Base-by-base conservation (phyloP, 2,797 vertebrate genomes). In the Miopithecus talapoin region DNA sequence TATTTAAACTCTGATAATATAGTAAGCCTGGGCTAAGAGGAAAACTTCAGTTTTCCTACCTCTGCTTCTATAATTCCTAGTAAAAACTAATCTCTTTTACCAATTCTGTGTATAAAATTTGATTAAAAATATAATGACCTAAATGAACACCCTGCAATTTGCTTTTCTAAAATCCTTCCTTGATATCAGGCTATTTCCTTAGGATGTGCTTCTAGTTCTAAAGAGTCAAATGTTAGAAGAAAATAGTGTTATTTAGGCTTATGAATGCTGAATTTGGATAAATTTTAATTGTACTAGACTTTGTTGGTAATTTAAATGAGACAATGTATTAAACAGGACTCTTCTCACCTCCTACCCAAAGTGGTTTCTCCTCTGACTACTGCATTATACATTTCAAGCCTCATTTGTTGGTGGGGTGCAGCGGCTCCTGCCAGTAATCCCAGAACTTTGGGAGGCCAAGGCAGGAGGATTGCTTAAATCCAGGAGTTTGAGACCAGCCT, bases 181-280 rank as follows among this genome's bases (percentile, higher is more conserved):
- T 74, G 74, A 22, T 36, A 88, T 36, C 24, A 57, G 19, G 22
- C 50, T 94, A n/a, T 68, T 74, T 83, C 36, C 55, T 91, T 72
- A 89, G 13, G 7, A 72, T 91, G 76, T 55, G 30, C 33, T 89
- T 89, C 85, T 85, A 70, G 57, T 91, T 53, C 86, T 93, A 48
- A 70, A 89, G 30, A 84, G 13, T 84, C 59, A 59, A 48, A 80
- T 24, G 6, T 30, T 59, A 84, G 57, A 68, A 74, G 7, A 91
- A 78, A 79, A 48, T 28, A 41, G 28, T 50, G 16, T 55, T 83
- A 68, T 36, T 85, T 43, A 89, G 53, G 24, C 21, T 12, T 96
- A 86, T 95, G n/a, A 86, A 85, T 55, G 74, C 3, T 72, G 78
- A 88, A 14, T 96, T 97, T 78, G 78, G 43, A 0, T 41, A 95